Percentiles rank a stretch among this genome's conserved stretches.
Conservation (phyloP, 2,888 invertebrate genomes). For the Nowickia ferox region DNA sequence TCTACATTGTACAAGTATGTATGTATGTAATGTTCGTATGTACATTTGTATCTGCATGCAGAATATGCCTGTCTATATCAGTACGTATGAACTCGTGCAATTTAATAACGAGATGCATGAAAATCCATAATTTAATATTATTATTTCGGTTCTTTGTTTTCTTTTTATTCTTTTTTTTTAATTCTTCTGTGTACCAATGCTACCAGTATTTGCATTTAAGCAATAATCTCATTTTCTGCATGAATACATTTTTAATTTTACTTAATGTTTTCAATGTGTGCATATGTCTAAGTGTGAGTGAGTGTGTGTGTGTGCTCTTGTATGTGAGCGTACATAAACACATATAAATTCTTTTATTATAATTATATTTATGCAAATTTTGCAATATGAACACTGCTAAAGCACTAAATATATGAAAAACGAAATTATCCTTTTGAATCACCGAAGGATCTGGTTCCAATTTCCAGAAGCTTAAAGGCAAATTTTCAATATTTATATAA, state of each 20-base stretch:
- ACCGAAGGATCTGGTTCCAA: conserved; percentile 56
- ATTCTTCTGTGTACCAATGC: conserved; percentile 30
- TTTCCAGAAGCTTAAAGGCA: conserved; percentile 61
- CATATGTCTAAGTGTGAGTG: neutral
- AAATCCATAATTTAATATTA: conserved; percentile 50
- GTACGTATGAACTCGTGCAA: conserved; percentile 55
- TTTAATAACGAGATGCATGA: conserved; percentile 66
- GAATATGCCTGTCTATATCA: neutral
- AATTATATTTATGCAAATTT: conserved; percentile 80
- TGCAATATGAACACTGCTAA: conserved; percentile 32
- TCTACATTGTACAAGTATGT: too few species aligned
- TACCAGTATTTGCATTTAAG: conserved; percentile 62
- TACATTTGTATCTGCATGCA: neutral
- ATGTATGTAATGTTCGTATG: neutral
- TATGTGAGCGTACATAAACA: conserved; percentile 45
- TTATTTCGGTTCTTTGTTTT: conserved; percentile 32
- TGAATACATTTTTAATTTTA: conserved; percentile 73
- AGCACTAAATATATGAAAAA: conserved; percentile 23
- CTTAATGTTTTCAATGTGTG: conserved; percentile 49
- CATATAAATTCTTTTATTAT: conserved; percentile 74
- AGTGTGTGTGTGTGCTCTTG: conserved; percentile 2
- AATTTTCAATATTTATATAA: conserved; percentile 58
- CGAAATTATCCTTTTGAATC: conserved; percentile 12
- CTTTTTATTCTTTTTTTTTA: neutral
- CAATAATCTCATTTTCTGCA: conserved; percentile 75